Evolutionary conservation across 2,888 invertebrate species (phyloP).

Genomic region (Cyaniris semiargus): DNA sequence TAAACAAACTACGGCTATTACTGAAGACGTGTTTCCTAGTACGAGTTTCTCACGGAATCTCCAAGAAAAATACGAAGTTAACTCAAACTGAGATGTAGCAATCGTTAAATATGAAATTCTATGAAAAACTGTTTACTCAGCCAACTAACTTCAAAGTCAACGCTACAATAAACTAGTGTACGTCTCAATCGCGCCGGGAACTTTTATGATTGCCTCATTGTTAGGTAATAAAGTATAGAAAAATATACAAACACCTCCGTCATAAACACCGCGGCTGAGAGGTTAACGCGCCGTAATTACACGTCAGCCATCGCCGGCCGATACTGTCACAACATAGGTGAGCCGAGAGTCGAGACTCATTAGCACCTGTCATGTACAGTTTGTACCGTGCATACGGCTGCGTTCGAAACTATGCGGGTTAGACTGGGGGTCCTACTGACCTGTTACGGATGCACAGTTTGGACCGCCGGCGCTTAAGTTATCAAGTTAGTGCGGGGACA

Average conservation of each 20-base stretch:
- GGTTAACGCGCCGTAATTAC: slow-evolving; percentile 36
- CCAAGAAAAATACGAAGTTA: background rate
- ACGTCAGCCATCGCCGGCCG: background rate
- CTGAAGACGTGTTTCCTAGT: background rate
- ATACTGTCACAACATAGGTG: background rate
- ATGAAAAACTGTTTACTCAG: slow-evolving; percentile 19
- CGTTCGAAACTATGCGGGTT: background rate
- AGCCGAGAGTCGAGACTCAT: no score
- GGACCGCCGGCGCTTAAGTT: no score
- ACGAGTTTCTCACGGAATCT: background rate
- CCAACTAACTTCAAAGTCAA: slow-evolving; percentile 29
- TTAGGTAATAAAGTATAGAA: slow-evolving; percentile 42
- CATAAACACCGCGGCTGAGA: slow-evolving; percentile 40
- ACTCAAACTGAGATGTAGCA: background rate
- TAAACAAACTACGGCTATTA: background rate
- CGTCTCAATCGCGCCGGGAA: slow-evolving; percentile 34
- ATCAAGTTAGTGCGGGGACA: no score
- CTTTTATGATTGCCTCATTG: slow-evolving; percentile 41
- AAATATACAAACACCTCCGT: slow-evolving; percentile 39
- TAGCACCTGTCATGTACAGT: background rate
- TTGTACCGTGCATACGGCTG: background rate
- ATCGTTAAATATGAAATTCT: slow-evolving; percentile 29
- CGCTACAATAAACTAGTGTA: slow-evolving; percentile 33
- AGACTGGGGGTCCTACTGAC: no score
- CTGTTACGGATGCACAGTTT: no score